A percentile compares a stretch with the other conserved stretches of the same genome.
Conservation (phyloP, 2,113 vertebrate genomes). For the Pampusana beccarii region DNA sequence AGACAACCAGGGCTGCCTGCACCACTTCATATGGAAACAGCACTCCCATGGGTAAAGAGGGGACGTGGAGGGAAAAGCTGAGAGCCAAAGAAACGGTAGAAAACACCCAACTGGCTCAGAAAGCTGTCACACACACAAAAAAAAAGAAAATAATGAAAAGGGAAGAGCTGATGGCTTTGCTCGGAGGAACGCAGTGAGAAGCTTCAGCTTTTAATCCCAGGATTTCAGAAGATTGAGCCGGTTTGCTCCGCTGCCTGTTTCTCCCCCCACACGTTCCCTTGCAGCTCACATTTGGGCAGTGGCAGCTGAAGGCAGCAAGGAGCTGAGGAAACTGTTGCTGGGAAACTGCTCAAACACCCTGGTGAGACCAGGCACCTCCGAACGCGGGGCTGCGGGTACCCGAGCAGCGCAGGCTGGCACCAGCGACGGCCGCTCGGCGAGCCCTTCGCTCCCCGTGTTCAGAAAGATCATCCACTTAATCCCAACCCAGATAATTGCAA, state of each 20-base stretch:
- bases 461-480: not conserved
- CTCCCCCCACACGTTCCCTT: not conserved
- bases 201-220: not conserved
- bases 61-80: accelerated
- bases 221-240: not conserved
- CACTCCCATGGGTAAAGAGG: not conserved
- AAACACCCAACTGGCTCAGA: not conserved
- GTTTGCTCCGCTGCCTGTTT: not conserved
- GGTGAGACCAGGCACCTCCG: not conserved
- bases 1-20: not conserved
- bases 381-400: not conserved
- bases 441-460: accelerated
- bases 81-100: not conserved
- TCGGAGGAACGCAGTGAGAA: not conserved
- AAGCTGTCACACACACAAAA: not conserved
- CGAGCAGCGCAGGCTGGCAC: not conserved
- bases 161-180: not conserved
- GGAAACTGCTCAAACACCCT: slow-evolving; percentile 27
- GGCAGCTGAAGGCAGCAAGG: slow-evolving; percentile 6
- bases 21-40: accelerated
- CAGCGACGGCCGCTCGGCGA: accelerated
- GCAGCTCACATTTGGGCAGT: not conserved
- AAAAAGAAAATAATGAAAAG: not conserved
- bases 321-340: slow-evolving; percentile 46
- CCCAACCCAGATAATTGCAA: not conserved